These are phyloP conservation scores for Andrena haemorrhoa DNA, from an alignment of 2,888 invertebrate genomes.

Conservation along the genomic window DNA sequence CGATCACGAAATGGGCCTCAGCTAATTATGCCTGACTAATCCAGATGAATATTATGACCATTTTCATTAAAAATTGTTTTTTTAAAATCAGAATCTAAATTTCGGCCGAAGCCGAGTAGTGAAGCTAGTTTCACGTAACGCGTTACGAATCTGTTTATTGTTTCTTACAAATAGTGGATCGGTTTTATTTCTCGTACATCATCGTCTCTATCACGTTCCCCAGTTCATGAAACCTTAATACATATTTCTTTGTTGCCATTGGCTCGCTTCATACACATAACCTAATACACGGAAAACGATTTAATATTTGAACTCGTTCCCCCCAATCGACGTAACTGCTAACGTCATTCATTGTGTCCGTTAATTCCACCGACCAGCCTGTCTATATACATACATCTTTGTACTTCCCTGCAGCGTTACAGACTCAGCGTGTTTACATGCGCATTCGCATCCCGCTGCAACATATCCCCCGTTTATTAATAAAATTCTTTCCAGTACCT, in stretches of 20 bases:
- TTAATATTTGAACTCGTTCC: constrained; percentile 40
- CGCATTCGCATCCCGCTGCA: not conserved
- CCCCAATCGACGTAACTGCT: constrained; percentile 20
- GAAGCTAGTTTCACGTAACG: not conserved
- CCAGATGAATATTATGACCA: no score
- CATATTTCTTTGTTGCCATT: constrained; percentile 14
- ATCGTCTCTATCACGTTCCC: not conserved
- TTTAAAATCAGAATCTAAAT: no score
- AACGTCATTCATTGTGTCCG: constrained; percentile 36
- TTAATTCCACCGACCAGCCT: constrained; percentile 11
- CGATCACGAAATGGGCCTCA: no score
- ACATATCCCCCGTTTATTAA: not conserved
- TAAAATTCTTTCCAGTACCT: not conserved
- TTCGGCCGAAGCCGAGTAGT: no score
- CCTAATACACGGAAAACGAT: constrained; percentile 24
- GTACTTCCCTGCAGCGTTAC: constrained; percentile 13
- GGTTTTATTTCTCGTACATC: not conserved
- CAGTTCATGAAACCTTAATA: constrained; percentile 4
- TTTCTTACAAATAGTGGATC: not conserved
- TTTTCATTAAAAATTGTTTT: no score
- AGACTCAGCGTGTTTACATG: no score
- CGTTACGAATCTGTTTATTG: constrained; percentile 1
- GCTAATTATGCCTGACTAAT: no score
- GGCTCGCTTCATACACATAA: constrained; percentile 16
- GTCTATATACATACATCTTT: not conserved